A percentile compares a stretch with the other conserved stretches of the same genome.
phyloP scores from a whole-genome alignment of 2,797 vertebrate species.

The Macropodus opercularis region DNA sequence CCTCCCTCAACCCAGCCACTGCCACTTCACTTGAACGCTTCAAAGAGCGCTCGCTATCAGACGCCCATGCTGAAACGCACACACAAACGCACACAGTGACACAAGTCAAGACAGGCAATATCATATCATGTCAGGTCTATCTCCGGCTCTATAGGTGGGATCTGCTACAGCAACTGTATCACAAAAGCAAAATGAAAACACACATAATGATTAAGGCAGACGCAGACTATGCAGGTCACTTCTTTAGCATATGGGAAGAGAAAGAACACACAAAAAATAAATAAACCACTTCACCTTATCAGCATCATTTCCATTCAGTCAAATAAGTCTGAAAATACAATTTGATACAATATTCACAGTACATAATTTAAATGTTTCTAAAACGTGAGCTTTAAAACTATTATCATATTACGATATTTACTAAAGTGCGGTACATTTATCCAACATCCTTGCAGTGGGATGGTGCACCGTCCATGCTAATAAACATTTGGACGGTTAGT shows the following conservation, averaged over 20 bases:
- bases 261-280: no score
- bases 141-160: conserved; percentile 37
- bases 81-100: conserved; percentile 12
- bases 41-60: conserved; percentile 32
- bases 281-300: no score
- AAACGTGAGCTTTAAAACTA: no score
- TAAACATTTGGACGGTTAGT: no score
- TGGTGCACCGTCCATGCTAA: no score
- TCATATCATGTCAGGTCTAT: conserved; percentile 22
- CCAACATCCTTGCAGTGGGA: no score
- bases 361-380: no score
- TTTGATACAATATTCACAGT: no score
- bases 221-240: conserved; percentile 19
- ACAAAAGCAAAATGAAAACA: conserved; percentile 51
- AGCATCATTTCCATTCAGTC: no score
- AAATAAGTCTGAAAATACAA: no score
- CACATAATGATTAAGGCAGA: conserved; percentile 33
- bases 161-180: conserved; percentile 27
- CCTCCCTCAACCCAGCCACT: conserved; percentile 9
- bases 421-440: no score
- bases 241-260: neutral
- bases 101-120: conserved; percentile 4
- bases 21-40: conserved; percentile 12
- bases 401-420: no score
- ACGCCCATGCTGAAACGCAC: conserved; percentile 1